Conservation (phyloP, 1,140 invertebrate genomes). For the Schlechtendalia chinensis region DNA sequence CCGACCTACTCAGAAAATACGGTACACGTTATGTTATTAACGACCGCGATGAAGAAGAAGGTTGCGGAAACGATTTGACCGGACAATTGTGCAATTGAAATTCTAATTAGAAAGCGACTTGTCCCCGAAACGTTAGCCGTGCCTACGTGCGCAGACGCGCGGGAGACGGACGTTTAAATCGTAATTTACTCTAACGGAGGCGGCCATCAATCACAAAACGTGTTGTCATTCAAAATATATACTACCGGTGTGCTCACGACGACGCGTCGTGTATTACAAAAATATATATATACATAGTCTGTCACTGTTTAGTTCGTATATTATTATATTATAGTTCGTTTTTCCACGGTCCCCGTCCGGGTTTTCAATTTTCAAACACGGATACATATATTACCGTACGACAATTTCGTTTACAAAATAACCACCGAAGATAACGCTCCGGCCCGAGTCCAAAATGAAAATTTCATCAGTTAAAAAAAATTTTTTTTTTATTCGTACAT, state of each 20-base stretch:
- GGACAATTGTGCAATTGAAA: constrained; percentile 13
- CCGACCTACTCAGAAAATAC: neutral
- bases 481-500: too few relatives aligned
- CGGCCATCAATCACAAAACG: constrained; percentile 36
- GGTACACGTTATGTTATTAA: neutral
- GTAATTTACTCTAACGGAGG: constrained; percentile 12
- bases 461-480: too few relatives aligned
- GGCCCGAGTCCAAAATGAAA: too few relatives aligned
- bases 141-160: neutral
- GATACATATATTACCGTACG: neutral
- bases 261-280: too few relatives aligned
- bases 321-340: too few relatives aligned
- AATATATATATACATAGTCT: too few relatives aligned
- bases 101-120: constrained; percentile 32
- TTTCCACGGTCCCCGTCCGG: neutral
- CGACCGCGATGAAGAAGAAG: neutral
- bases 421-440: too few relatives aligned
- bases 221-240: constrained; percentile 26
- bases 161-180: constrained; percentile 10
- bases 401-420: neutral
- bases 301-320: neutral
- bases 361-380: neutral
- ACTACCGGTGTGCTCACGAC: constrained; percentile 4
- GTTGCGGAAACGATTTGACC: neutral
- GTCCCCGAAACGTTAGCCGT: constrained; percentile 4